Percentiles rank a stretch among this genome's conserved stretches.
Evolutionary conservation across 2,113 vertebrate genomes (phyloP).

Genomic region (Rutilus rutilus): DNA sequence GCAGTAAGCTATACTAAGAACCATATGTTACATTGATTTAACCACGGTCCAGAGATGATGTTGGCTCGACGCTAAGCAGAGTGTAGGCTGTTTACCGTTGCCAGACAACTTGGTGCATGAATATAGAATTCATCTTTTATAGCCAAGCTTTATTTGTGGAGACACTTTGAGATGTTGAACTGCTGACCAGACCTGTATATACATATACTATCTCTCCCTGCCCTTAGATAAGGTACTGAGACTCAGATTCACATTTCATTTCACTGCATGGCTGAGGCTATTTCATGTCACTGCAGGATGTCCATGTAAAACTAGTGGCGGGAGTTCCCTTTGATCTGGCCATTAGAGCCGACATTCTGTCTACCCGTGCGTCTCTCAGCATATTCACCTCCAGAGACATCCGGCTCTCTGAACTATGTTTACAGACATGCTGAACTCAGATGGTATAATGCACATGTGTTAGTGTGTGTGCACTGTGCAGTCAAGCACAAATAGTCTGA

Average conservation of each 20-base stretch:
- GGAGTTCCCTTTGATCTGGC: conserved; percentile 43
- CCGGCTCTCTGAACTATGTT: conserved; percentile 2
- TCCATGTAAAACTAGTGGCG: neutral
- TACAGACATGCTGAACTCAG: conserved; percentile 31
- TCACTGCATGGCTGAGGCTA: neutral
- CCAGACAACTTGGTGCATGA: neutral
- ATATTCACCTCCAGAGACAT: conserved; percentile 20
- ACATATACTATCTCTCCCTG: neutral
- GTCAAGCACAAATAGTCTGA: neutral
- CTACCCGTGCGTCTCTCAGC: conserved; percentile 20
- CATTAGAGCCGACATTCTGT: conserved; percentile 39
- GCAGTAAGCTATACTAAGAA: too few species aligned
- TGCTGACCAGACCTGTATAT: neutral
- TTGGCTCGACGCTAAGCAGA: neutral
- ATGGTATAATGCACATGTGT: neutral
- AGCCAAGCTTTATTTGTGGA: conserved; percentile 5
- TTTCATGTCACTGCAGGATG: conserved; percentile 19
- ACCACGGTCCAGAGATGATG: neutral
- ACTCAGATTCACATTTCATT: conserved; percentile 13
- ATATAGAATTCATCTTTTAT: conserved; percentile 27
- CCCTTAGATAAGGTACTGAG: neutral
- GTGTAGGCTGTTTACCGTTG: conserved; percentile 12
- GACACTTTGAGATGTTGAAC: neutral
- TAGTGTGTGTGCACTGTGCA: neutral
- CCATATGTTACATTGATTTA: conserved; percentile 21